Base-by-base conservation (phyloP, 64 coral and sea anemone genomes). In the Dendronephthya gigantea region DNA sequence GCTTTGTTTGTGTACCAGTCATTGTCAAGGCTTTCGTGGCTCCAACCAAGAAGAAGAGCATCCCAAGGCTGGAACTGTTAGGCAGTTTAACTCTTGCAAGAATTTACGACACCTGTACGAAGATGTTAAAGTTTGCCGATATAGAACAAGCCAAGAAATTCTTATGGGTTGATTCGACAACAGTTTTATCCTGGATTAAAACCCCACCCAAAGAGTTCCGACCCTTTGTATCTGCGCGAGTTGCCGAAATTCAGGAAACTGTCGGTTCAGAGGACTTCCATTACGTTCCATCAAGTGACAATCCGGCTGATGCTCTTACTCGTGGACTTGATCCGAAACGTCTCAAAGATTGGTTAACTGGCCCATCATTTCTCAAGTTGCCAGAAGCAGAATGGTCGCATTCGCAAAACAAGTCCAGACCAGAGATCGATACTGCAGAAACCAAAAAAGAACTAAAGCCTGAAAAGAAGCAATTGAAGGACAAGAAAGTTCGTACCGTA, bases 231-330 rank as follows among this genome's bases (percentile, higher is more conserved):
- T 70, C 66, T 7, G 66, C 66, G 9, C 7, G 66, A 70, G 23
- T 70, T n/a, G 66, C 66, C 6, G 66, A 70, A n/a, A 70, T 70
- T n/a, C 66, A 70, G 23, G 66, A 70, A 70, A 70, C 66, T 31
- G 66, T 70, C 25, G 66, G 66, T 6, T 9, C 66, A 31, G 23
- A 70, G 6, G 66, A 70, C 29, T 70, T 70, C 23, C 66, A 31
- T 70, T 70, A 70, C 66, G 25, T 70, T 55, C 50, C 10, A 55
- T n/a, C n/a, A n/a, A n/a, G n/a, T n/a, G n/a, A n/a, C n/a, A n/a
- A n/a, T n/a, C n/a, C n/a, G n/a, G n/a, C n/a, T n/a, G n/a, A n/a
- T n/a, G n/a, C n/a, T n/a, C n/a, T n/a, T n/a, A n/a, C n/a, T n/a
- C n/a, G n/a, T n/a, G n/a, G n/a, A n/a, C n/a, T n/a, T n/a, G n/a